Percentiles rank a stretch among this genome's conserved stretches.
Conservation (phyloP, 2,888 invertebrate genomes). For the Aspidiotus destructor region DNA sequence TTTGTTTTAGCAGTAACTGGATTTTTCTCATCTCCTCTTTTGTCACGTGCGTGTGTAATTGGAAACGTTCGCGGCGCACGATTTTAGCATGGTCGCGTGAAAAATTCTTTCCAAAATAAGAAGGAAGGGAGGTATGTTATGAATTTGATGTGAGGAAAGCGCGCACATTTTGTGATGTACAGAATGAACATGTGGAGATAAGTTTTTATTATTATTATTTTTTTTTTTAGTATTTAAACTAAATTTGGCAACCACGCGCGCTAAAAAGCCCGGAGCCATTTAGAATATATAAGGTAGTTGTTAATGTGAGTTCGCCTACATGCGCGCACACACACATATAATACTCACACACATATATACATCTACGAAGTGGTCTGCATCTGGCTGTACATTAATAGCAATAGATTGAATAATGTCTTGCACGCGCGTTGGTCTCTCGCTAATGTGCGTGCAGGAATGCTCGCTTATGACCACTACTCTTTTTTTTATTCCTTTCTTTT, state of each 20-base stretch:
- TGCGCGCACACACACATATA: not conserved
- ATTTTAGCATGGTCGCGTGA: too few relatives aligned
- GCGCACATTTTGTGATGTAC: too few relatives aligned
- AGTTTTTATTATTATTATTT: not conserved
- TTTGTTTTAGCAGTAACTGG: too few relatives aligned
- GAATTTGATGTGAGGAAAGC: too few relatives aligned
- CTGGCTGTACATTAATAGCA: constrained; percentile 8
- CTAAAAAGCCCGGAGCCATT: constrained; percentile 14
- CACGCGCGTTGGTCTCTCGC: constrained; percentile 27
- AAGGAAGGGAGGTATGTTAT: too few relatives aligned
- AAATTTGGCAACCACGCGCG: constrained; percentile 30
- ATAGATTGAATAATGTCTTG: constrained; percentile 31
- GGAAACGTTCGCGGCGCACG: too few relatives aligned
- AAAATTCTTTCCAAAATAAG: too few relatives aligned
- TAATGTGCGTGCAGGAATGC: constrained; percentile 32
- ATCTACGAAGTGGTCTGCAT: constrained; percentile 10
- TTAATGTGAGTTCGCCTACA: constrained; percentile 29
- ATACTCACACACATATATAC: too few relatives aligned
- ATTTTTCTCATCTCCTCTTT: too few relatives aligned
- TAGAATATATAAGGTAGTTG: constrained; percentile 31
- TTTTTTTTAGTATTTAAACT: constrained; percentile 2
- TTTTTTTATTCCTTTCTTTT: constrained; percentile 29
- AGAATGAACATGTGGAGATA: too few relatives aligned
- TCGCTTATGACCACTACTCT: constrained; percentile 25
- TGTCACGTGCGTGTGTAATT: too few relatives aligned